Conservation (phyloP, 2,888 invertebrate genomes). For the Hypomecis punctinalis region DNA sequence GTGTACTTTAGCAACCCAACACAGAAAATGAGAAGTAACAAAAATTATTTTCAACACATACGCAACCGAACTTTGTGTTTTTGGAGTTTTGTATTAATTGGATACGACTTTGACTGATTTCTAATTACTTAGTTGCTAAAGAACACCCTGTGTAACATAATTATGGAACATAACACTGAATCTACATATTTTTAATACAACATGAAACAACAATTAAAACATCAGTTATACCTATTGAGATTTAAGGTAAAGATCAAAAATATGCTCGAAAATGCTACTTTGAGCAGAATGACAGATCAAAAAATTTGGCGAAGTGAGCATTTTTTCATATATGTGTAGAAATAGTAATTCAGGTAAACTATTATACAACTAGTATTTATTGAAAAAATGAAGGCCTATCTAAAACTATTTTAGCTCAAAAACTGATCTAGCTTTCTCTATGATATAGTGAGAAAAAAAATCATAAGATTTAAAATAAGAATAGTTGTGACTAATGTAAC, state of each 20-base stretch:
- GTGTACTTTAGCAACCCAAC: not conserved
- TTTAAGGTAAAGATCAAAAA: slow-evolving; percentile 16
- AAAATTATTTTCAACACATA: no score
- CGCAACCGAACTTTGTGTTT: no score
- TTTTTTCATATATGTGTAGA: not conserved
- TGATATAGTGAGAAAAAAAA: no score
- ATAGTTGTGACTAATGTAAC: no score
- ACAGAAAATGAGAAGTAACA: no score
- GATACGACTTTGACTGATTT: no score
- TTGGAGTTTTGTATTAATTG: no score
- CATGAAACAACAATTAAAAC: slow-evolving; percentile 24
- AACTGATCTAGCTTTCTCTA: no score
- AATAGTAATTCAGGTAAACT: not conserved
- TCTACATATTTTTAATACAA: slow-evolving; percentile 5
- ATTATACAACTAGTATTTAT: no score
- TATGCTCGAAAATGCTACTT: slow-evolving; percentile 30
- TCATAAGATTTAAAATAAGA: no score
- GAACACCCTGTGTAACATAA: slow-evolving; percentile 12
- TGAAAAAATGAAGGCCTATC: no score
- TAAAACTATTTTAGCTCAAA: no score
- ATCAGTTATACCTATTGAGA: slow-evolving; percentile 16
- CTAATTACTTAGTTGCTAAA: not conserved
- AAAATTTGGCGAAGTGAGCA: slow-evolving; percentile 51
- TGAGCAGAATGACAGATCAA: slow-evolving; percentile 32
- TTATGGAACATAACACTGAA: slow-evolving; percentile 15